Base-by-base conservation (phyloP, 2,113 vertebrate genomes). In the Fukomys damarensis region DNA sequence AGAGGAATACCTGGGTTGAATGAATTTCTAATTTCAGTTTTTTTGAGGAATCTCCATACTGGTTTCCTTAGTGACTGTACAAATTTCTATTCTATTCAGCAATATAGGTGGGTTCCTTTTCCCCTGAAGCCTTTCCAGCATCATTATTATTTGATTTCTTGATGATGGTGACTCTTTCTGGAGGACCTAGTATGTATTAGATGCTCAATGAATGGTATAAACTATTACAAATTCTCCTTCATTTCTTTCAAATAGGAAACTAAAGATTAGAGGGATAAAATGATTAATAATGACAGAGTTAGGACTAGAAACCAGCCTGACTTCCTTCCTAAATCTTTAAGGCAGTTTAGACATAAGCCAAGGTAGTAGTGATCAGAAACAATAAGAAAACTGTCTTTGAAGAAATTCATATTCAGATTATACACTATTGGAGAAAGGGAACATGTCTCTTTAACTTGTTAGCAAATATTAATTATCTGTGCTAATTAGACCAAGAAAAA, bases 401-500 rank as follows among this genome's bases (percentile, higher is more conserved):
- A 93, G 87, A 59, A 66, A 20, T n/a, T 83, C 72, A 72, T 92
- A 94, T 97, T 95, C 86, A 72, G n/a, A 66, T 56, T 5, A 0
- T 20, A 93, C 80, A 17, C 80, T 74, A 12, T 16, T 35, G 12
- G 43, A 49, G 72, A 10, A 56, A 93, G 41, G 19, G 38, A 68
- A 35, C 16, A 32, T 20, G 49, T 79, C 94, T 91, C 58, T 70
- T 72, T 59, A 66, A 76, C 49, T 80, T 89, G 63, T n/a, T 68
- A 56, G 88, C 35, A 56, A 80, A 5, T 90, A 83, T 96, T 83
- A 83, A 59, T 77, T 94, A 90, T 63, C 38, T 85, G 87, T 85
- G 35, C n/a, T 92, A 83, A 93, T 65, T 83, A 56, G 46, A 59
- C 38, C 63, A 76, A 59, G 38, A 83, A 59, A 77, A n/a, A 70